These are phyloP conservation scores for Hydrozoanthus gracilis DNA, from an alignment of 92 coral and sea anemone genomes.

Conservation along the genomic window DNA sequence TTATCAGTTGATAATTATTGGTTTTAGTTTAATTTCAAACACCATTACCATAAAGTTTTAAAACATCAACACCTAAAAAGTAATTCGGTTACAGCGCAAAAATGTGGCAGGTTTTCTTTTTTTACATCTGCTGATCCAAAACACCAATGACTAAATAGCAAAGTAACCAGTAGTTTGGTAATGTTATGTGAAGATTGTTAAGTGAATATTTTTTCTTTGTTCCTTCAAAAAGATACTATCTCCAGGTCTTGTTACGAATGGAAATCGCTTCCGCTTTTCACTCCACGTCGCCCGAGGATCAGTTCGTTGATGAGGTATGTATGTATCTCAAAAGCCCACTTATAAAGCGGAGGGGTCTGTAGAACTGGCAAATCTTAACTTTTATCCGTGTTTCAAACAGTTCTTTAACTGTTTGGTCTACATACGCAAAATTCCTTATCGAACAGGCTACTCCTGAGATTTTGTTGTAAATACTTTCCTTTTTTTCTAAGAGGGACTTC, in stretches of 20 bases:
- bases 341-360: neutral
- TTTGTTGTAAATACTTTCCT: neutral
- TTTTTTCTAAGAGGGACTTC: neutral
- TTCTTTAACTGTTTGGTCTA: too few species aligned
- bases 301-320: constrained; percentile 80
- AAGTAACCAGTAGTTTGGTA: neutral
- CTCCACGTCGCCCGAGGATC: constrained; percentile 48
- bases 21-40: neutral
- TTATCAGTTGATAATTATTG: too few species aligned
- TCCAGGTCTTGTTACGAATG: constrained; percentile 85
- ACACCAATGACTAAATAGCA: too few species aligned
- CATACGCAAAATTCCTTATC: too few species aligned
- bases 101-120: neutral
- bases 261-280: constrained; percentile 69
- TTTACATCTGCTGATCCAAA: too few species aligned
- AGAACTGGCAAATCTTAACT: too few species aligned
- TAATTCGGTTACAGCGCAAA: neutral
- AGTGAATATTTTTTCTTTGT: neutral
- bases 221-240: constrained; percentile 72
- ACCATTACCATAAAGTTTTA: neutral
- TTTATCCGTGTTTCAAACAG: too few species aligned
- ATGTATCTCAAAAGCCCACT: neutral
- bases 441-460: neutral
- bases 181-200: neutral
- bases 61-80: too few species aligned